Evolutionary conservation across 2,113 vertebrate species (phyloP), one percentile per base, ranked within the genome.

Genomic region (Toxotes chatareus): DNA sequence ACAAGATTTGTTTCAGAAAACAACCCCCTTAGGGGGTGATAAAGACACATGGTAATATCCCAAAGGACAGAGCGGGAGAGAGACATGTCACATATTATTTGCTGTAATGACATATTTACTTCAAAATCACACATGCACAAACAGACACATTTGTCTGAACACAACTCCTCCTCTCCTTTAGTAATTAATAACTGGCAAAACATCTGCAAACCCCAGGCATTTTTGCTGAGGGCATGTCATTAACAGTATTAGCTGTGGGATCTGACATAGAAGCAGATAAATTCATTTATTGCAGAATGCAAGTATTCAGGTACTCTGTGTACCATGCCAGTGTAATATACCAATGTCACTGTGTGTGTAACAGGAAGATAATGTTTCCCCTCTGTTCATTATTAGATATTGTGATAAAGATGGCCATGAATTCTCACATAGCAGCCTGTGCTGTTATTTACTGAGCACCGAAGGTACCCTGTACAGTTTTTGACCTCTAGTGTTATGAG

Each of bases 61-160:
- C 1, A 3, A 66, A 63, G 42, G 38, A 42, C 31, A 56, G 31
- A n/a, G 31, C 47, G 21, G 21, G 7, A 53, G 19, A 60, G 13
- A 42, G 9, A 68, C 38, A 34, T 9, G 6, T 17, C 36, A 73
- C 34, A 55, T 63, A 62, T 68, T 23, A 81, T 79, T 70, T 44
- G n/a, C 55, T 38, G 19, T 84, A 65, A 73, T 81, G 47, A 49
- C 60, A 73, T 36, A 86, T 82, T 73, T 14, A 27, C 81, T 71
- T 76, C 5, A 69, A 61, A 71, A 31, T 63, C 12, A 73, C 44
- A 40, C 10, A 47, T 23, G 19, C 47, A 21, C 7, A 57, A n/a
- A 56, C 61, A 53, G 49, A 19, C 8, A 72, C 46, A 21, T 56
- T 31, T 47, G 16, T 51, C 32, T 70, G 69, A 91, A 62, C 80